Evolutionary conservation across 2,113 vertebrate genomes (phyloP).

Genomic region (Hippocampus zosterae): DNA sequence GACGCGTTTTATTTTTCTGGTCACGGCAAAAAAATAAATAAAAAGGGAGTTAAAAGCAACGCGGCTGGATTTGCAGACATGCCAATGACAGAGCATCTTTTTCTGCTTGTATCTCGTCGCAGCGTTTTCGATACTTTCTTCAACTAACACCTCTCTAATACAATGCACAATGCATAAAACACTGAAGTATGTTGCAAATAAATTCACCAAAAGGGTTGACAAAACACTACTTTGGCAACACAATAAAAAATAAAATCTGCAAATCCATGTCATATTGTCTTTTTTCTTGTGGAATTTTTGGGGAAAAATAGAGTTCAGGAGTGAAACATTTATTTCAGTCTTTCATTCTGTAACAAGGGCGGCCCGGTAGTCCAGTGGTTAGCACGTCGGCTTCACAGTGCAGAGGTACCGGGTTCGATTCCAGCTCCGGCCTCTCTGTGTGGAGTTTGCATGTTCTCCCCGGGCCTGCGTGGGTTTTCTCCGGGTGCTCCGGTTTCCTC

Average conservation of each 20-base stretch:
- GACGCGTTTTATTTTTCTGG: neutral
- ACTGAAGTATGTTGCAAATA: neutral
- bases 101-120: neutral
- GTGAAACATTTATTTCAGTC: neutral
- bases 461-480: too few species aligned
- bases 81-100: neutral
- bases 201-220: neutral
- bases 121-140: neutral
- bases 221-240: neutral
- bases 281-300: neutral
- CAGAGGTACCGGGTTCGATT: too few species aligned
- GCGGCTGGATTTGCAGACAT: neutral
- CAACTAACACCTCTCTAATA: neutral
- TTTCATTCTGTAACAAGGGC: neutral
- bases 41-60: neutral
- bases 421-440: too few species aligned
- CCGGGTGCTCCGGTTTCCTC: too few species aligned
- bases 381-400: too few species aligned
- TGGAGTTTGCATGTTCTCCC: too few species aligned
- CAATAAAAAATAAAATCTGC: neutral
- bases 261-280: neutral
- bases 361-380: too few species aligned
- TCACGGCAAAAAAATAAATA: neutral
- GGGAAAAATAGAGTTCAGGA: too few species aligned
- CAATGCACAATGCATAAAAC: neutral